Evolutionary conservation across 2,888 invertebrate species (phyloP), one percentile per base, ranked within the genome.

Genomic region (Halictus ligatus): DNA sequence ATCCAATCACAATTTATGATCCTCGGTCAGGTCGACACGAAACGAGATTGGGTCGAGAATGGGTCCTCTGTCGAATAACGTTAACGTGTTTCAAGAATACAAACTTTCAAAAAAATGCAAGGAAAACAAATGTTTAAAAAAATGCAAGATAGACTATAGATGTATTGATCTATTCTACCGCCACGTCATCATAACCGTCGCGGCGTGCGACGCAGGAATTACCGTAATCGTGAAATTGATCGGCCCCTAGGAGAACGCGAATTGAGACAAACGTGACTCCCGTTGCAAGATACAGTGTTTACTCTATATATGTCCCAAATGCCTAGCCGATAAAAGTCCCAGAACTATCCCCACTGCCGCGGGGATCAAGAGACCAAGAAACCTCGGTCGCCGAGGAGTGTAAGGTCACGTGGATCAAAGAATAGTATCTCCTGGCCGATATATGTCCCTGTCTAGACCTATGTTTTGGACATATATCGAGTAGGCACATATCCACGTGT

Each of bases 181-280:
- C n/a, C 58, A n/a, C n/a, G 58, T n/a, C 58, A 58, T n/a, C n/a
- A n/a, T 58, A n/a, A 58, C n/a, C n/a, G 58, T 58, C 58, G 58
- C 21, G 54, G 54, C 54, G 6, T n/a, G 54, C n/a, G 58, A 4
- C 67, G 74, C 80, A 82, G 67, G 58, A 75, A 82, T 75, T 75
- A 74, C 67, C 54, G 78, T 85, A 87, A 87, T 85, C 80, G 64
- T 50, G 54, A 64, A 81, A 81, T 84, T 78, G 72, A 21, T 54
- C 74, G 67, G 72, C 74, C 58, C 77, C 58, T 74, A 79, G 71
- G 12, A 35, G 67, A 67, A 40, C 64, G 64, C 75, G 75, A 84
- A 84, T 84, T 86, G 76, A 81, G 81, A 81, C 81, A 76, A 86
- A 84, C 79, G 35, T 35, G 35, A 35, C 35, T 35, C 35, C 35